Evolutionary conservation across 2,888 invertebrate genomes (phyloP).

Genomic region (Clepsis dumicolana): DNA sequence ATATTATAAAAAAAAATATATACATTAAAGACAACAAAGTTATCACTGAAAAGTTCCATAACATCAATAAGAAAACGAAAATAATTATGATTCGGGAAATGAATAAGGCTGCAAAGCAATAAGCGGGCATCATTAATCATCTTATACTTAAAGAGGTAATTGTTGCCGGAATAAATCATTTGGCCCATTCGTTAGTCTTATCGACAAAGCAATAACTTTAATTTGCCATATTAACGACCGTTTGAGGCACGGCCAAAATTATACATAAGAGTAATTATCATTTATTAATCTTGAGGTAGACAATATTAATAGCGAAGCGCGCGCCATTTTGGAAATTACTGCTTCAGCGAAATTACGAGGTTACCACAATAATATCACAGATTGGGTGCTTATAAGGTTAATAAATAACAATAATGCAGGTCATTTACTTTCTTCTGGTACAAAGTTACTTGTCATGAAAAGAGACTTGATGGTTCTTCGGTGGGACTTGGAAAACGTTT

Average conservation of each 20-base stretch:
- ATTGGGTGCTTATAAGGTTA: background rate
- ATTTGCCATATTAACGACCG: constrained; percentile 24
- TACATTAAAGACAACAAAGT: background rate
- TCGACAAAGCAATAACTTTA: constrained; percentile 21
- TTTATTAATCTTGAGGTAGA: constrained; percentile 7
- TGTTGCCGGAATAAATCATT: constrained; percentile 29
- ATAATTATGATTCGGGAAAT: constrained; percentile 21
- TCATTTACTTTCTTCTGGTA: background rate
- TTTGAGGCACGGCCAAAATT: constrained; percentile 19
- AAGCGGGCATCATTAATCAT: constrained; percentile 37
- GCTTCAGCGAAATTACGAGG: background rate
- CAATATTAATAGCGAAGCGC: constrained; percentile 3
- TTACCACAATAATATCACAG: background rate
- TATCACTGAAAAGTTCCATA: constrained; percentile 2
- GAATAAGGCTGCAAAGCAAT: constrained; percentile 32
- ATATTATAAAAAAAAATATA: too few species aligned
- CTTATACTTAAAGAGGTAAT: constrained; percentile 36
- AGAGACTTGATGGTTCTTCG: too few species aligned
- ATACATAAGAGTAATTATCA: constrained; percentile 9
- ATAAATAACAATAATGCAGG: background rate
- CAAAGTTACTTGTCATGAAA: background rate
- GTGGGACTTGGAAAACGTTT: too few species aligned
- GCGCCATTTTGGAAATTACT: background rate
- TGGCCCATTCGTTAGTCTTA: constrained; percentile 29
- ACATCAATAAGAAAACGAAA: constrained; percentile 26